Evolutionary conservation across 2,888 invertebrate genomes (phyloP), one percentile per base, ranked within the genome.

Genomic region (Ophioninae sp.): DNA sequence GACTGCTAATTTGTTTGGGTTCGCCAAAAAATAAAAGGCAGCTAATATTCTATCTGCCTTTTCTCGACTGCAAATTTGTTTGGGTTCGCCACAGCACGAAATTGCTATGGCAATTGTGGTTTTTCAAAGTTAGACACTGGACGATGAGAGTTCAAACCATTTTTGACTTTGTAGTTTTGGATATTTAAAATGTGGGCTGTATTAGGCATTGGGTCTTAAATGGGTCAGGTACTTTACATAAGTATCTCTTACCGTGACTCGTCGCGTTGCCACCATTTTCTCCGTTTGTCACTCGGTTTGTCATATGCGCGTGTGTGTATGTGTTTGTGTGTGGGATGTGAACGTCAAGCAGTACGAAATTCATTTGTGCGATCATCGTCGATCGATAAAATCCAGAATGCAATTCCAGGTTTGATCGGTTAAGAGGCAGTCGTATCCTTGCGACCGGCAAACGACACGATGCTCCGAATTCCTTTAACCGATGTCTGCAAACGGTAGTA

Each of bases 391-490:
- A 63, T 51, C 63, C 20, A 61, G 30, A 77, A 61, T 23, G 41
- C 81, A 67, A 63, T 84, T 61, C 44, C 10, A 58, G 51, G 73
- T 63, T 71, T 65, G 76, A 79, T 84, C 75, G 81, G 79, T 92
- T 93, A 92, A 87, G 91, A 88, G 58, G 93, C 93, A 84, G 95
- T 92, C 10, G 95, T 94, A 87, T 96, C 96, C 91, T 96, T 96
- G 77, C 96, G 94, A 39, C 94, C 96, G 17, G 96, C 95, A 93
- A 97, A 97, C 56, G 97, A 96, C 39, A 97, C 97, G 89, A 97
- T 97, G 69, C 97, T 97, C 81, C 97, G 95, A 87, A 97, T 97
- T 5, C 97, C 97, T 93, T 97, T 97, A 79, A 97, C 97, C 68
- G 97, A 97, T 72, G 97, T 97, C 97, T 97, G 95, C 90, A 91